Conservation (phyloP, 2,888 invertebrate species). For the Synergus japonicus region DNA sequence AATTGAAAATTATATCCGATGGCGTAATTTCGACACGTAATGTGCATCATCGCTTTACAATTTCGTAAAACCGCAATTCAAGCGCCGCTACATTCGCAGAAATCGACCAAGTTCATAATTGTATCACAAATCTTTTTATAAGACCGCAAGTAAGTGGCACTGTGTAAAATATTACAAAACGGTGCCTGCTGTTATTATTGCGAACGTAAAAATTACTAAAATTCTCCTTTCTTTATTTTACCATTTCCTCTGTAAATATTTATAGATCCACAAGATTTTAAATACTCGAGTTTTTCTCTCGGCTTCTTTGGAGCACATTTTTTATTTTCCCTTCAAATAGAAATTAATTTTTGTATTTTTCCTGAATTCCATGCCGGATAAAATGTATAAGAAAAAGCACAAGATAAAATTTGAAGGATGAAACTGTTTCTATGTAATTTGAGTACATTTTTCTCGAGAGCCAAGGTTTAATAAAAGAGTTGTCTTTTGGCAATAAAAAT, state of each 20-base stretch:
- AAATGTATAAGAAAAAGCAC: neutral
- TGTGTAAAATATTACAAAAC: constrained; percentile 28
- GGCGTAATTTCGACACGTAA: constrained; percentile 33
- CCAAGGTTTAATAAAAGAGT: neutral
- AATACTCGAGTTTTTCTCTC: too few relatives aligned
- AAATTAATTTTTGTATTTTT: neutral
- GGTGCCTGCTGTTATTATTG: neutral
- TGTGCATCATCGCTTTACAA: constrained; percentile 7
- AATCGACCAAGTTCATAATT: neutral
- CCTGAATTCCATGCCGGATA: neutral
- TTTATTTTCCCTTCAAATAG: neutral
- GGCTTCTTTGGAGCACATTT: neutral
- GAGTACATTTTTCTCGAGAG: neutral
- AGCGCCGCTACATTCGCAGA: neutral
- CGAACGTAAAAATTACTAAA: neutral
- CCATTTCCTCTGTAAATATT: neutral
- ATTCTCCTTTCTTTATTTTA: neutral
- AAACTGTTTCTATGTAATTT: neutral
- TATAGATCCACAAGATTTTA: too few relatives aligned
- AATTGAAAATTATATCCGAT: neutral
- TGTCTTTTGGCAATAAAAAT: neutral
- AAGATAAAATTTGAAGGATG: neutral
- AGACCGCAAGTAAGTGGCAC: constrained; percentile 1
- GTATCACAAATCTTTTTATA: too few relatives aligned
- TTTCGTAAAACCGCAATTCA: constrained; percentile 6